phyloP scores from a whole-genome alignment of 2,113 vertebrate species.

The Anguilla rostrata region DNA sequence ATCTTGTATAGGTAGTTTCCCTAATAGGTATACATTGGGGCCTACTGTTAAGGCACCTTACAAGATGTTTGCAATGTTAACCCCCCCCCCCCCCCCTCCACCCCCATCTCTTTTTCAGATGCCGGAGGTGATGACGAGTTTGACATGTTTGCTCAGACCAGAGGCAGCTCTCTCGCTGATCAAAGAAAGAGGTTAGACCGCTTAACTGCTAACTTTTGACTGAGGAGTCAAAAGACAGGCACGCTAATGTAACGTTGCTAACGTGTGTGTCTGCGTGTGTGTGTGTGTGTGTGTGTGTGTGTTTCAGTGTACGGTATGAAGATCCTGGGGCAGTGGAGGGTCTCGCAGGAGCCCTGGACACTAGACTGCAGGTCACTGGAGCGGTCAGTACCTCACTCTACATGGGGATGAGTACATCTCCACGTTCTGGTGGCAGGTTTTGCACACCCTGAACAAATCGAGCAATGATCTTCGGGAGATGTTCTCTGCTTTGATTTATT shows the following conservation, averaged over 20 bases:
- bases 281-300: constrained; percentile 12
- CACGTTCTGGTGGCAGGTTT: neutral
- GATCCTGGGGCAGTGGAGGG: constrained; percentile 72
- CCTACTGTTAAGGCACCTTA: no score
- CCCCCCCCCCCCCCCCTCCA: neutral
- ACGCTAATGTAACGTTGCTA: no score
- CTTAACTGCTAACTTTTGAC: neutral
- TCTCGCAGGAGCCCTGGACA: constrained; percentile 71
- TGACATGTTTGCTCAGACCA: constrained; percentile 97
- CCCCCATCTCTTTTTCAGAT: constrained; percentile 18
- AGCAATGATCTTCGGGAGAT: no score
- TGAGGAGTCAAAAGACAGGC: neutral
- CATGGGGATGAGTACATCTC: neutral
- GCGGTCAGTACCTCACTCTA: constrained; percentile 54
- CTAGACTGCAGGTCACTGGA: constrained; percentile 70
- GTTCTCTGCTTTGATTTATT: constrained; percentile 2
- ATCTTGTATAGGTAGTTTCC: no score
- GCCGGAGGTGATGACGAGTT: constrained; percentile 83
- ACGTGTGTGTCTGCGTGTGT: neutral
- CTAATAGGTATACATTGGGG: no score
- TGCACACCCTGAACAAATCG: no score
- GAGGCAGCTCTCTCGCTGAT: constrained; percentile 88
- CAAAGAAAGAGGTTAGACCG: constrained; percentile 83
- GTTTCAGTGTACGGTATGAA: constrained; percentile 68
- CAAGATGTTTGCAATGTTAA: neutral